Conservation (phyloP, 2,113 vertebrate genomes). For the Gymnocephalus cernua region DNA sequence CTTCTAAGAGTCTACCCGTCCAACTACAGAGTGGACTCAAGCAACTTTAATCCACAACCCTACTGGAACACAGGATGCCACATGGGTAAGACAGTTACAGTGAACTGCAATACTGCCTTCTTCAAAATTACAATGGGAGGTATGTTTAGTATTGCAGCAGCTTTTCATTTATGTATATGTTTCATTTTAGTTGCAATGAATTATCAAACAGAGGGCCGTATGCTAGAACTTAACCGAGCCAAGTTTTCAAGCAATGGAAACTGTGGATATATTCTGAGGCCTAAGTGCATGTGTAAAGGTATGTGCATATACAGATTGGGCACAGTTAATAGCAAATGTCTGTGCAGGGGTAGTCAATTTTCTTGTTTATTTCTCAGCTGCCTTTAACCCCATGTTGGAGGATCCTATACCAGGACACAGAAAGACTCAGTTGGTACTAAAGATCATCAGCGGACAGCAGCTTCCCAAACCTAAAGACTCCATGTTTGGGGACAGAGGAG, state of each 20-base stretch:
- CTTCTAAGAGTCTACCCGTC: conserved; percentile 95
- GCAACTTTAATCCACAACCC: conserved; percentile 96
- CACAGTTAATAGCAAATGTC: background rate
- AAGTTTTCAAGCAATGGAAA: conserved; percentile 95
- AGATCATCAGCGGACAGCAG: conserved; percentile 97
- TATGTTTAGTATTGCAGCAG: background rate
- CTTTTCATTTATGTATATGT: conserved; percentile 3
- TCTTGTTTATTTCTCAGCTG: conserved; percentile 76
- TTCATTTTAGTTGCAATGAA: conserved; percentile 91
- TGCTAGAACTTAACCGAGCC: conserved; percentile 94
- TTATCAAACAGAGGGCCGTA: conserved; percentile 96
- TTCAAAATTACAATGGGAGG: background rate
- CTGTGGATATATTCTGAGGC: conserved; percentile 96
- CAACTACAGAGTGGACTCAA: conserved; percentile 94
- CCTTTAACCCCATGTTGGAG: conserved; percentile 93
- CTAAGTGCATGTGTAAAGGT: conserved; percentile 90
- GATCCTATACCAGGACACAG: conserved; percentile 89
- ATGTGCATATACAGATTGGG: background rate
- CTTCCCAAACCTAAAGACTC: conserved; percentile 96
- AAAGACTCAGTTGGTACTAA: conserved; percentile 92
- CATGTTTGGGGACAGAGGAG: conserved; percentile 96
- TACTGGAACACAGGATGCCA: conserved; percentile 98
- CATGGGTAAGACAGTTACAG: conserved; percentile 84
- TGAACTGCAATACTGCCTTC: background rate
- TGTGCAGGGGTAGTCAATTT: background rate